These are phyloP conservation scores for Synanthedon andrenaeformis DNA, from an alignment of 2,888 invertebrate genomes.

Conservation along the genomic window DNA sequence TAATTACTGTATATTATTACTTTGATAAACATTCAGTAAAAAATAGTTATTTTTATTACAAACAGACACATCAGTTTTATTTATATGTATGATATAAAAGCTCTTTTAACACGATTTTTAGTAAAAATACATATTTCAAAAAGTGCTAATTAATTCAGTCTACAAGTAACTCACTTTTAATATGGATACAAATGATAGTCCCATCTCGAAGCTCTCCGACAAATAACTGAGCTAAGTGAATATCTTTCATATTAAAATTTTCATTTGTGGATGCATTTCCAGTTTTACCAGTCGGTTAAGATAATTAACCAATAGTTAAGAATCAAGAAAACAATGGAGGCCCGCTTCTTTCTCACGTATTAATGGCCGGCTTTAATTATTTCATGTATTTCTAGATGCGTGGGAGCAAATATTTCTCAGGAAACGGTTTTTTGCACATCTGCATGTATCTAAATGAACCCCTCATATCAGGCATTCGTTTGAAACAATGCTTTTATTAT, in stretches of 20 bases:
- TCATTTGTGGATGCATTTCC: conserved; percentile 5
- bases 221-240: conserved; percentile 15
- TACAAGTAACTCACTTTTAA: background rate
- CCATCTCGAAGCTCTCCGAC: conserved; percentile 26
- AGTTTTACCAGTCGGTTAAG: conserved; percentile 27
- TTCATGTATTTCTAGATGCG: background rate
- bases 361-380: conserved; percentile 1
- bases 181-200: conserved; percentile 23
- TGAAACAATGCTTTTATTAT: too few species aligned
- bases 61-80: too few species aligned
- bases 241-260: background rate
- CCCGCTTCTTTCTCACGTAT: conserved; percentile 3
- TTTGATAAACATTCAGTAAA: too few species aligned
- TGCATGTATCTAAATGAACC: background rate
- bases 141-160: too few species aligned
- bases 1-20: too few species aligned
- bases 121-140: too few species aligned
- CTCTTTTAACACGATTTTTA: too few species aligned
- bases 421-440: background rate
- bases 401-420: background rate
- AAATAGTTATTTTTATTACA: too few species aligned
- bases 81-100: too few species aligned
- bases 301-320: conserved; percentile 3
- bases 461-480: background rate
- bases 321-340: background rate